These are phyloP conservation scores for Cacoxenus indagator DNA, from an alignment of 2,888 invertebrate species.

Conservation along the genomic window DNA sequence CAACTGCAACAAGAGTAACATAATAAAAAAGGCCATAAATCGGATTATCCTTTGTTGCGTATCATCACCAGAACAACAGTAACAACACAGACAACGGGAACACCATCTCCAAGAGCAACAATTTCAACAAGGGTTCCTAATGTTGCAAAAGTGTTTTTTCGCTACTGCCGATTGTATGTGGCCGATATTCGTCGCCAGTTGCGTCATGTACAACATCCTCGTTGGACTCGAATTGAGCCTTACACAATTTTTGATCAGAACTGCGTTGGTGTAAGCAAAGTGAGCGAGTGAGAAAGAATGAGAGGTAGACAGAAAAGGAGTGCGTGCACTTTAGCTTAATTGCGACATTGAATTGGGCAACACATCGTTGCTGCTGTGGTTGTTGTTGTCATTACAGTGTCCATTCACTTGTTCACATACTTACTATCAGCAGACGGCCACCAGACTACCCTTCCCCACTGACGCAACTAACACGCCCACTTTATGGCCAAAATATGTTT, in stretches of 20 bases:
- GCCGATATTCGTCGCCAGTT: neutral
- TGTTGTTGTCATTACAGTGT: slow-evolving; percentile 29
- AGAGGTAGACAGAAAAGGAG: neutral
- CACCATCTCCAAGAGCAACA: neutral
- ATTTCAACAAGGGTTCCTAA: neutral
- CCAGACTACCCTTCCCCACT: neutral
- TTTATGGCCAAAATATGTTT: slow-evolving; percentile 12
- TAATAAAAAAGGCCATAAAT: neutral
- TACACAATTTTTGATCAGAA: neutral
- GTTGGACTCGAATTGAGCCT: neutral
- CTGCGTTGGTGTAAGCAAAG: neutral
- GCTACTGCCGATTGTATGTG: slow-evolving; percentile 2
- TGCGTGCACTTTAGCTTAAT: neutral
- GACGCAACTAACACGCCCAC: neutral
- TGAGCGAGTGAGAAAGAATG: neutral
- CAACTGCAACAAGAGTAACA: neutral
- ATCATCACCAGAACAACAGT: slow-evolving; percentile 6
- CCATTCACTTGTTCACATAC: slow-evolving; percentile 12
- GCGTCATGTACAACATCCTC: neutral
- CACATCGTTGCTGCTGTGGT: slow-evolving; percentile 25
- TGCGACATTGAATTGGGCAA: slow-evolving; percentile 6
- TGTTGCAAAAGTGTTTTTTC: slow-evolving; percentile 1
- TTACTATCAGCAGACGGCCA: neutral
- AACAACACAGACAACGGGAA: neutral
- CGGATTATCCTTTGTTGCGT: slow-evolving; percentile 18